Percentiles rank a stretch among this genome's conserved stretches.
phyloP scores from a whole-genome alignment of 2,888 invertebrate species.

The Tachina lurida region DNA sequence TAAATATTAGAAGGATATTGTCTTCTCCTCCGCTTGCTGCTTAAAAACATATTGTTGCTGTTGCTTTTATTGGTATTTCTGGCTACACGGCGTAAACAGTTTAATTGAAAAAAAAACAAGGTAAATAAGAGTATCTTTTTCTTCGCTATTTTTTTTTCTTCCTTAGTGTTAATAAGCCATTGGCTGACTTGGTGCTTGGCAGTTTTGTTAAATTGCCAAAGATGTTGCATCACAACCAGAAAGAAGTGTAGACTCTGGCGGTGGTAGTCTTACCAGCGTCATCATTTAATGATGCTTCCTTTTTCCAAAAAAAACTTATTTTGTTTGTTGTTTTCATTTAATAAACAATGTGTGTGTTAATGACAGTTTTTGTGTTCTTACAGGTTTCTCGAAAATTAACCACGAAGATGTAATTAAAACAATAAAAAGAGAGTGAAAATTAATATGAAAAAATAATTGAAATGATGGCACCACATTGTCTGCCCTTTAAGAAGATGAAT shows the following conservation, averaged over 20 bases:
- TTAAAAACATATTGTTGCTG: conserved; percentile 27
- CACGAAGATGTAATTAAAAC: conserved; percentile 68
- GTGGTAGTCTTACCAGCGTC: conserved; percentile 32
- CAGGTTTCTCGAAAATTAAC: conserved; percentile 65
- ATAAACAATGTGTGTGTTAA: conserved; percentile 67
- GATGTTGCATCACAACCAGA: conserved; percentile 26
- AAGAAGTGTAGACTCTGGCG: neutral
- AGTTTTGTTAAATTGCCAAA: conserved; percentile 41
- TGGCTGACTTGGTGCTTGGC: conserved; percentile 32
- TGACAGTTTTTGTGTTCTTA: conserved; percentile 66
- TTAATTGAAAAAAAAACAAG: conserved; percentile 40
- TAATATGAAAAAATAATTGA: conserved; percentile 8
- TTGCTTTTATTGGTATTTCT: neutral
- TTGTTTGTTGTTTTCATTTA: conserved; percentile 42
- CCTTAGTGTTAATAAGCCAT: conserved; percentile 33
- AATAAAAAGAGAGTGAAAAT: conserved; percentile 16
- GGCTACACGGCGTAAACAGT: neutral
- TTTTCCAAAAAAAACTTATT: neutral
- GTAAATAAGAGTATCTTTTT: conserved; percentile 38
- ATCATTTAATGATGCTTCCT: conserved; percentile 50
- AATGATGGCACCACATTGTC: neutral
- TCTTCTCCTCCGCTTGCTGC: conserved; percentile 20
- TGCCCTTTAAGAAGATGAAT: neutral
- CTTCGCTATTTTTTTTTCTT: neutral
- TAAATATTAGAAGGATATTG: conserved; percentile 65